These are phyloP conservation scores for Colaptes auratus DNA, from an alignment of 2,113 vertebrate species.

Conservation along the genomic window DNA sequence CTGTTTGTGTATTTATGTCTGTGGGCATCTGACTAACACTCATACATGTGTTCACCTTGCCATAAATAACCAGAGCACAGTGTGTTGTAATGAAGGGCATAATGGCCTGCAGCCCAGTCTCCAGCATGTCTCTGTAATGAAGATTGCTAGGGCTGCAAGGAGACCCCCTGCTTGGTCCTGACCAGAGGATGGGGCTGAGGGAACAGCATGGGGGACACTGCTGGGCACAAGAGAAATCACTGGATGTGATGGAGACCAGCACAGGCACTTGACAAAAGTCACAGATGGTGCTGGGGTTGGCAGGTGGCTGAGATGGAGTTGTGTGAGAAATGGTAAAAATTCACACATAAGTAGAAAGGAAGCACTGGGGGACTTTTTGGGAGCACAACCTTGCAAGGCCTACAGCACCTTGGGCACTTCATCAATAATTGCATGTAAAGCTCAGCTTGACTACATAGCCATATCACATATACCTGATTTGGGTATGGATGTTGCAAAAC, in stretches of 20 bases:
- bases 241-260: accelerated
- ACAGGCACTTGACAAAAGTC: background rate
- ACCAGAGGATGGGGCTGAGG: background rate
- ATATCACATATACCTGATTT: background rate
- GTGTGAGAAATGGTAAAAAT: background rate
- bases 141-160: background rate
- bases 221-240: background rate
- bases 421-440: background rate
- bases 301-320: background rate
- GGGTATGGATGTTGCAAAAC: background rate
- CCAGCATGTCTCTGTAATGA: background rate
- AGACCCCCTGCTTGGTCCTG: background rate
- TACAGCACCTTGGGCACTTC: background rate
- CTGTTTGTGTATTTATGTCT: background rate
- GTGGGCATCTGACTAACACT: accelerated
- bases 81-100: accelerated
- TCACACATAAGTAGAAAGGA: background rate
- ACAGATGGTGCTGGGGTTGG: background rate
- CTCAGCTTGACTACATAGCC: background rate
- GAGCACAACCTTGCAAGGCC: background rate
- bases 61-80: background rate
- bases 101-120: background rate
- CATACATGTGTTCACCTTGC: background rate
- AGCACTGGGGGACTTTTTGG: background rate
- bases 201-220: background rate